phyloP scores from a whole-genome alignment of 2,888 invertebrate genomes.

The Ceratothoa steindachneri region DNA sequence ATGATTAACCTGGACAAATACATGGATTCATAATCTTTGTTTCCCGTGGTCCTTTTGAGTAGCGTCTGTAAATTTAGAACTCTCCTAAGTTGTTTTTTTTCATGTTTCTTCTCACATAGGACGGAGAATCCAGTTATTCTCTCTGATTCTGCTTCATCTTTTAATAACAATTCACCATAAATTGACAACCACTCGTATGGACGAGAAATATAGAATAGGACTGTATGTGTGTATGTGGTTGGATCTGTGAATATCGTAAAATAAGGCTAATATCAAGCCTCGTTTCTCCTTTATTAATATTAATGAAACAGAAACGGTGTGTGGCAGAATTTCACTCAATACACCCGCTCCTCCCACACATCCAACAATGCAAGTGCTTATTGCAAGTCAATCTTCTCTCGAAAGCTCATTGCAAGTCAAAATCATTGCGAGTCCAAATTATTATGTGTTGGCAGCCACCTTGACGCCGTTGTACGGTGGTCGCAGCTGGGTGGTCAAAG shows the following conservation, averaged over 20 bases:
- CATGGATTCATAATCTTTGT: no score
- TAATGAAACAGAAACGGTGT: background rate
- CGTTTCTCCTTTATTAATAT: background rate
- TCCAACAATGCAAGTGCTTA: background rate
- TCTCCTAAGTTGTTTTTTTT: no score
- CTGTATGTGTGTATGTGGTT: background rate
- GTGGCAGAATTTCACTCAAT: background rate
- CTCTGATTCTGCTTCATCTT: no score
- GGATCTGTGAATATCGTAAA: background rate
- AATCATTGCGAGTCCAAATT: background rate
- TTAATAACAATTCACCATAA: no score
- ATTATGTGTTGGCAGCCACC: no score
- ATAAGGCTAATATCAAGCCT: background rate
- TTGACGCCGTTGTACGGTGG: background rate
- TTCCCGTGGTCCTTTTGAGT: no score
- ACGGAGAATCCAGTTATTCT: no score
- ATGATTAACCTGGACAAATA: no score
- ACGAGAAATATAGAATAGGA: no score
- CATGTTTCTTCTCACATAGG: no score
- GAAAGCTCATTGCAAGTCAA: background rate
- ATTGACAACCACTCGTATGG: no score
- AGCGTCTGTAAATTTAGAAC: no score
- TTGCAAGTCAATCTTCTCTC: background rate
- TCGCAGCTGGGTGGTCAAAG: background rate
- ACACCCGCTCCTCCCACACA: background rate